Conservation (phyloP, 2,888 invertebrate genomes). For the Caenorhabditis virilis region DNA sequence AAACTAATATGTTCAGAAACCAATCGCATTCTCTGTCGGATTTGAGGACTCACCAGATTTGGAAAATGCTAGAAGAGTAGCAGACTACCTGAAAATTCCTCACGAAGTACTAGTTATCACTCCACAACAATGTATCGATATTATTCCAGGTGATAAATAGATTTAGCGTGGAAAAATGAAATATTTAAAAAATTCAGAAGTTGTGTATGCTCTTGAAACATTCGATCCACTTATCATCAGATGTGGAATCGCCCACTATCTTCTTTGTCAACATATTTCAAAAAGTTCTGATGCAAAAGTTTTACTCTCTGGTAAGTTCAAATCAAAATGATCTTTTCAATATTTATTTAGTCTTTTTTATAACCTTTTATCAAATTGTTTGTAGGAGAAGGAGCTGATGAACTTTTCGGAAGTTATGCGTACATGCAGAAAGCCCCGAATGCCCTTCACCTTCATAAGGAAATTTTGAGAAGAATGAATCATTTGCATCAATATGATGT, state of each 20-base stretch:
- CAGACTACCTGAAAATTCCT: constrained; percentile 64
- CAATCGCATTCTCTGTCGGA: constrained; percentile 66
- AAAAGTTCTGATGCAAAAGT: constrained; percentile 65
- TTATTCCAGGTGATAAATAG: constrained; percentile 56
- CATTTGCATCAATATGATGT: constrained; percentile 68
- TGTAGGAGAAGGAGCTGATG: constrained; percentile 67
- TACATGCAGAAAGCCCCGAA: constrained; percentile 68
- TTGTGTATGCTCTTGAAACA: constrained; percentile 66
- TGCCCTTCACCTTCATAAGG: constrained; percentile 63
- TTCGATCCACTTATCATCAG: constrained; percentile 67
- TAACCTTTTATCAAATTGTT: constrained; percentile 1
- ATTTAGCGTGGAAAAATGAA: too few relatives aligned
- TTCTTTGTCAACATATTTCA: constrained; percentile 66
- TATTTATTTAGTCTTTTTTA: neutral
- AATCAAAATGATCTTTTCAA: neutral
- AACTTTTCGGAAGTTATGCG: constrained; percentile 67
- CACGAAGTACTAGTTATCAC: constrained; percentile 66
- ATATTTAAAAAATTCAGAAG: constrained; percentile 53
- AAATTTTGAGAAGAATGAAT: constrained; percentile 61
- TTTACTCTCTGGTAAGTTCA: constrained; percentile 57
- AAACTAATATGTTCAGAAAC: too few relatives aligned
- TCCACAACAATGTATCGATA: constrained; percentile 61
- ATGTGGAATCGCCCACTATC: constrained; percentile 67
- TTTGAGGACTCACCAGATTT: constrained; percentile 67
- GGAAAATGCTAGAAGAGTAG: constrained; percentile 62